Base-by-base conservation (phyloP, 1,140 invertebrate genomes). In the Pissodes strobi region DNA sequence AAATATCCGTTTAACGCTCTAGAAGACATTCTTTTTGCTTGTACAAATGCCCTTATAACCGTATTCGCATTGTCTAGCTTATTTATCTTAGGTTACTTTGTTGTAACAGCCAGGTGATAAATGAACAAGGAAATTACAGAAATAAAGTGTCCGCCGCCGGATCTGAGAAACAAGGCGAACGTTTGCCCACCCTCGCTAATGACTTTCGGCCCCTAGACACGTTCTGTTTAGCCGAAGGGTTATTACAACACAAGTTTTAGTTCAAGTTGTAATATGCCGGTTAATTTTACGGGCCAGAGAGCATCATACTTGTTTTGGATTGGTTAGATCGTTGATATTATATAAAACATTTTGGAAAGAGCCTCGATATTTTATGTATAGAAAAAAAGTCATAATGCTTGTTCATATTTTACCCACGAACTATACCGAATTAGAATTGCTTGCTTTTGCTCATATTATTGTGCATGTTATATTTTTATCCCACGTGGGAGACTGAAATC, bases 111-210 rank as follows among this genome's bases (percentile, higher is more conserved):
- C 48, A 52, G 25, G 48, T 52, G 48, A 52, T 52, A 37, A 52
- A 52, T 52, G 48, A 52, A 52, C 48, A 52, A 52, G 48, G 48
- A 52, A 52, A 52, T 52, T 52, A 52, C 48, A 52, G 48, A 52
- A 52, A 52, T 52, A 52, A 52, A 52, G 48, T 52, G 48, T 52
- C 23, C 21, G 48, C 17, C 23, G 46, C 18, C 22, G 22, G 22
- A 49, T 25, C 23, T 25, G 34, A 52, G 48, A 25, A 8, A 30
- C 8, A 34, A 22, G 25, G 48, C 23, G 23, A 15, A 9, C 5
- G 23, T 17, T 34, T 30, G 18, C 18, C 18, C 18, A 19, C 27
- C 48, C 48, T 52, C 21, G 48, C 27, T 52, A 52, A 52, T 52
- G 48, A 52, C 48, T 52, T 52, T 52, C 10, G 15, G 19, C 21